Evolutionary conservation across 2,888 invertebrate species (phyloP), one percentile per base, ranked within the genome.

Genomic region (Tetranychus piercei): DNA sequence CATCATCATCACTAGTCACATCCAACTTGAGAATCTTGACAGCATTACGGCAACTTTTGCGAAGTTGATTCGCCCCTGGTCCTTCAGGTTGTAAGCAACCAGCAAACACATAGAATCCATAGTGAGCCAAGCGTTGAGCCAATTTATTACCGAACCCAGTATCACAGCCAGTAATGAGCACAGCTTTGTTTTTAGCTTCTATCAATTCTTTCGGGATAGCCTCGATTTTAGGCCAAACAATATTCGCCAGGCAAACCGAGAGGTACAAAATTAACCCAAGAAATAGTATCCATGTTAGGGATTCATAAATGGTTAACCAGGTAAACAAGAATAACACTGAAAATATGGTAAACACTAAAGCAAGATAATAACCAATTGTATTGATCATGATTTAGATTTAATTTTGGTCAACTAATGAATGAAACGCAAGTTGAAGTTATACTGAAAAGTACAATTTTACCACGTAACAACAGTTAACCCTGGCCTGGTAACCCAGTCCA

Each of bases 51-150:
- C 78, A 79, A 34, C 76, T 74, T 55, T 77, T 75, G 74, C 78
- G 77, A 20, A 83, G 78, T 5, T 78, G 75, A 67, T 78, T 73
- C 6, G 81, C 80, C 0, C 82, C 81, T 8, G 79, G 81, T 1
- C 81, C 81, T 72, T 82, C 79, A 0, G 80, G 79, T 69, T 76
- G 70, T 9, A 83, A 77, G 76, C 83, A 83, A 18, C 82, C 83
- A 0, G 83, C 83, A 77, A 81, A 83, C 6, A 82, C 82, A 71
- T 81, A 79, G 69, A 81, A 79, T 6, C 82, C 83, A 55, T 80
- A 77, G 8, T 77, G 76, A 44, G 80, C 80, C 73, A 82, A 79
- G 20, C 80, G 80, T 73, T 79, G 78, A 1, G 82, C 82, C 20
- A 82, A 76, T 69, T 79, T 78, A 72, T 80, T 74, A 44, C 81